Conservation (phyloP, 2,113 vertebrate species). For the Hyperopisus bebe region DNA sequence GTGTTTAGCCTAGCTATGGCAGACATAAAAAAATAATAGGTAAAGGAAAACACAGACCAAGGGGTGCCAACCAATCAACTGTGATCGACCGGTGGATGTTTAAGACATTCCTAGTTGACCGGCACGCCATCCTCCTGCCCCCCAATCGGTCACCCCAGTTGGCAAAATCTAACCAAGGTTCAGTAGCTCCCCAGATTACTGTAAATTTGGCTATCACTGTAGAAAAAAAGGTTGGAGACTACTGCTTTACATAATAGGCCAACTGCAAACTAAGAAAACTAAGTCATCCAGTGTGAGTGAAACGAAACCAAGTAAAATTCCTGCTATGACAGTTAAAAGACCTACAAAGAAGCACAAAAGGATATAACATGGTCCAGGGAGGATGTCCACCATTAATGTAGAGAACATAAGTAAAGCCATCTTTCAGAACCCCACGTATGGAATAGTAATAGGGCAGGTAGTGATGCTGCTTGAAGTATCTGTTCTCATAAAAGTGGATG, state of each 20-base stretch:
- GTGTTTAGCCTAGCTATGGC: neutral
- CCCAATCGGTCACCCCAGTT: neutral
- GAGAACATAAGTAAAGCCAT: conserved; percentile 95
- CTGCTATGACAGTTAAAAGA: neutral
- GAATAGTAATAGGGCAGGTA: conserved; percentile 98
- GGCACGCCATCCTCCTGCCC: neutral
- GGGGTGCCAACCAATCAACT: neutral
- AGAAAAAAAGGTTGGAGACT: neutral
- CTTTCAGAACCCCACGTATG: conserved; percentile 93
- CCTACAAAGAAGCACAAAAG: conserved; percentile 51
- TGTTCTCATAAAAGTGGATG: conserved; percentile 96
- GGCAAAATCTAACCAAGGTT: neutral
- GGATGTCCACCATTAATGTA: conserved; percentile 96
- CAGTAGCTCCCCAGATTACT: neutral
- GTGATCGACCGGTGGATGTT: neutral
- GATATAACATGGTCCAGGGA: conserved; percentile 99
- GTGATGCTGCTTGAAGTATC: conserved; percentile 97
- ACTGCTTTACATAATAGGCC: neutral
- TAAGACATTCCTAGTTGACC: neutral
- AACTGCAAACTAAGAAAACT: neutral
- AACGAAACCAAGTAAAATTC: neutral
- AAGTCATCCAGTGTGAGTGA: neutral
- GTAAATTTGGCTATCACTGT: neutral
- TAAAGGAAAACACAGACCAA: neutral
- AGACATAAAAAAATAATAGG: neutral